Evolutionary conservation across 2,888 invertebrate species (phyloP).

Genomic region (Ophonus ardosiacus): DNA sequence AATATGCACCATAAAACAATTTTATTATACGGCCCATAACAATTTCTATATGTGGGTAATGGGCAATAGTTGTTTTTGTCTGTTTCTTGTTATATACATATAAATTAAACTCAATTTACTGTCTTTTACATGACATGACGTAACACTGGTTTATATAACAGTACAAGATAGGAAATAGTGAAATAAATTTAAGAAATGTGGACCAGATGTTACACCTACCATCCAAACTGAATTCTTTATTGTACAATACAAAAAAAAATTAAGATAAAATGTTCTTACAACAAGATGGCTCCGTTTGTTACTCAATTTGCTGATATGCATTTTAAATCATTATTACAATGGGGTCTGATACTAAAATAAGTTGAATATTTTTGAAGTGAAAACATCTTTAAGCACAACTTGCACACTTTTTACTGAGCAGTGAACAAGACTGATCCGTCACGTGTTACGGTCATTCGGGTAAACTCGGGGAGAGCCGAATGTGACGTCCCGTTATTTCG

Average conservation of each 20-base stretch:
- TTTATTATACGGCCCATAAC: background rate
- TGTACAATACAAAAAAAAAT: background rate
- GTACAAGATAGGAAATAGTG: background rate
- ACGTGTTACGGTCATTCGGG: too few species aligned
- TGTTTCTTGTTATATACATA: background rate
- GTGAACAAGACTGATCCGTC: too few species aligned
- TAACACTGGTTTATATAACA: slow-evolving; percentile 25
- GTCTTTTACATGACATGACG: slow-evolving; percentile 13
- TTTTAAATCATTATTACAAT: too few species aligned
- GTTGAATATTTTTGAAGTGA: too few species aligned
- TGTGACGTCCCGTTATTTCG: too few species aligned
- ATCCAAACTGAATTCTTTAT: background rate
- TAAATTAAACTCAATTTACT: slow-evolving; percentile 26
- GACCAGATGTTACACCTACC: background rate
- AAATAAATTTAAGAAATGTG: background rate
- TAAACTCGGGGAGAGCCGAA: too few species aligned
- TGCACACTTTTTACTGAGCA: too few species aligned
- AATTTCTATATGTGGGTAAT: background rate
- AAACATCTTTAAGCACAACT: too few species aligned
- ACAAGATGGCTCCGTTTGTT: background rate
- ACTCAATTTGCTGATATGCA: too few species aligned
- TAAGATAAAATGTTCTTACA: background rate
- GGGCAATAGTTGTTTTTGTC: background rate
- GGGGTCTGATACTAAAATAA: too few species aligned
- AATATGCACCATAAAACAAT: background rate